Conservation (phyloP, 2,888 invertebrate genomes). For the Adelphocoris suturalis region DNA sequence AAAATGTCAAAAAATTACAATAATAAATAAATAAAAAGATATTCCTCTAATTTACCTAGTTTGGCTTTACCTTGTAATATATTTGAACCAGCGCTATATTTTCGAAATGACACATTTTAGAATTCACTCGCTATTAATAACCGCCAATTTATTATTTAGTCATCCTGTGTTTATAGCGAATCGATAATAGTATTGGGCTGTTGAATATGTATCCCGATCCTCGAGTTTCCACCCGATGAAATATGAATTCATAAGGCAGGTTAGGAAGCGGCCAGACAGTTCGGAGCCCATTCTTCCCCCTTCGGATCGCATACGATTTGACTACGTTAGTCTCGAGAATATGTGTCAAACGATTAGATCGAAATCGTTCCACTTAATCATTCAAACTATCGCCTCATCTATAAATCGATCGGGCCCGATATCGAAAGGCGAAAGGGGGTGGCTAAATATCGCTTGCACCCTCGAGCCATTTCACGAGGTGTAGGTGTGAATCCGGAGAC, state of each 20-base stretch:
- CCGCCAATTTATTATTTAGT: neutral
- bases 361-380: conserved; percentile 46
- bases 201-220: conserved; percentile 34
- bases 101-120: too few species aligned
- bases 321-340: conserved; percentile 23
- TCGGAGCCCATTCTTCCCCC: neutral
- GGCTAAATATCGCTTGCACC: conserved; percentile 56
- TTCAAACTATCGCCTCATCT: conserved; percentile 47
- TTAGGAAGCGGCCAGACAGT: conserved; percentile 3
- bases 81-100: too few species aligned
- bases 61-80: too few species aligned
- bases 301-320: neutral
- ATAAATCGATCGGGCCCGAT: conserved; percentile 56
- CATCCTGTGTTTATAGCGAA: neutral
- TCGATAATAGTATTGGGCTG: neutral
- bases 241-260: conserved; percentile 29
- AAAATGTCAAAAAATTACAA: too few species aligned
- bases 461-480: conserved; percentile 26
- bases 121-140: too few species aligned
- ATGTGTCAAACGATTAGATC: conserved; percentile 42
- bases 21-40: too few species aligned
- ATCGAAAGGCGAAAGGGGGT: conserved; percentile 28
- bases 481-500: conserved; percentile 66
- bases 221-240: neutral
- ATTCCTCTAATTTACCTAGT: too few species aligned